Conservation (phyloP, 2,113 vertebrate species). For the Prunella himalayana region DNA sequence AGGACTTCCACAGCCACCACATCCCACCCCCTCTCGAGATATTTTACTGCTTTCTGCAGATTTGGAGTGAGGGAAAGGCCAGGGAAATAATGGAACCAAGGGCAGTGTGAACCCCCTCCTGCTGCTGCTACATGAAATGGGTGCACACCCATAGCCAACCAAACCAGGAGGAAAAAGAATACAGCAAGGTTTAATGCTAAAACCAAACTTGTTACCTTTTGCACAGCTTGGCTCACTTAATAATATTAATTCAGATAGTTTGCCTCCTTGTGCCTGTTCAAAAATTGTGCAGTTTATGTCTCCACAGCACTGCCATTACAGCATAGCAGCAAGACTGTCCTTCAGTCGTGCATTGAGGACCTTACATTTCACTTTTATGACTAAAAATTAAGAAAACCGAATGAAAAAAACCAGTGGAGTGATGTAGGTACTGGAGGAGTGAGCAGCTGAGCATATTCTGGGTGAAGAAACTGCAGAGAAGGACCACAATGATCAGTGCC, state of each 20-base stretch:
- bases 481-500: too few species aligned
- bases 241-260: background rate
- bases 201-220: background rate
- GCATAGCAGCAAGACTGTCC: background rate
- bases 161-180: background rate
- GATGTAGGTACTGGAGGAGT: background rate
- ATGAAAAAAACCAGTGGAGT: accelerated
- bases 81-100: background rate
- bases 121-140: background rate
- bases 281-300: background rate
- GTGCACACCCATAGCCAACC: background rate
- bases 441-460: background rate
- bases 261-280: background rate
- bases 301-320: background rate
- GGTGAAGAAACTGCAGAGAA: background rate
- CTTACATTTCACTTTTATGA: background rate
- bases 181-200: background rate
- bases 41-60: background rate
- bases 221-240: background rate
- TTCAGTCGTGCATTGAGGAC: background rate
- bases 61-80: background rate
- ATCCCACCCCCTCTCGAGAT: background rate
- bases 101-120: background rate
- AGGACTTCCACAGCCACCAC: background rate
- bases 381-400: background rate